Evolutionary conservation across 2,888 invertebrate genomes (phyloP).

Genomic region (Pristionchus fissidentatus): DNA sequence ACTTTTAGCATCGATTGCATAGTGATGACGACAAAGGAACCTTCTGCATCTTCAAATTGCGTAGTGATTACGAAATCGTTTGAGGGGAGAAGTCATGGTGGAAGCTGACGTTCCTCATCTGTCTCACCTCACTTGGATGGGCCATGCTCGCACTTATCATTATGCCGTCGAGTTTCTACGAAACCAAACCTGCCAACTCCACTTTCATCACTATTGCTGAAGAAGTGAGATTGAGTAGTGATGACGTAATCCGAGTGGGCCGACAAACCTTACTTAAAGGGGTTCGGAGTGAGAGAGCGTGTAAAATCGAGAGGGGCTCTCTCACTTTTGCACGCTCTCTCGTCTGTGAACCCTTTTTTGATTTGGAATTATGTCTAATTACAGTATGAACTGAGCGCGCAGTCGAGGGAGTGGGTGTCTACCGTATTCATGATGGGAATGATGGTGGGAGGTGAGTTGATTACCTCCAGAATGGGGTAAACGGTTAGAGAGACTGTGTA

Average conservation of each 20-base stretch:
- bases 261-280: background rate
- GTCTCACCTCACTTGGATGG: conserved; percentile 10
- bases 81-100: background rate
- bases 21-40: too few relatives aligned
- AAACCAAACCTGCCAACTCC: background rate
- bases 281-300: too few relatives aligned
- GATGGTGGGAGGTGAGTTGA: conserved; percentile 19
- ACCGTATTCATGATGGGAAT: conserved; percentile 24
- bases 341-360: background rate
- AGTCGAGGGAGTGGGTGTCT: background rate
- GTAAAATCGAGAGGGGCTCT: too few relatives aligned
- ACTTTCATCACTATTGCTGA: background rate
- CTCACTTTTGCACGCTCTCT: too few relatives aligned
- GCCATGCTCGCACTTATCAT: background rate
- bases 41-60: too few relatives aligned
- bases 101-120: background rate
- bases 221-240: too few relatives aligned
- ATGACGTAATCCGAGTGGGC: too few relatives aligned
- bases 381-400: background rate
- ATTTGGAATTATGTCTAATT: background rate
- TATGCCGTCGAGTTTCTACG: conserved; percentile 13
- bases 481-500: too few relatives aligned
- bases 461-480: too few relatives aligned
- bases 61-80: too few relatives aligned
- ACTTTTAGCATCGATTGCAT: too few relatives aligned